Conservation (phyloP, 1,140 invertebrate species). For the Solenopsis fugax region DNA sequence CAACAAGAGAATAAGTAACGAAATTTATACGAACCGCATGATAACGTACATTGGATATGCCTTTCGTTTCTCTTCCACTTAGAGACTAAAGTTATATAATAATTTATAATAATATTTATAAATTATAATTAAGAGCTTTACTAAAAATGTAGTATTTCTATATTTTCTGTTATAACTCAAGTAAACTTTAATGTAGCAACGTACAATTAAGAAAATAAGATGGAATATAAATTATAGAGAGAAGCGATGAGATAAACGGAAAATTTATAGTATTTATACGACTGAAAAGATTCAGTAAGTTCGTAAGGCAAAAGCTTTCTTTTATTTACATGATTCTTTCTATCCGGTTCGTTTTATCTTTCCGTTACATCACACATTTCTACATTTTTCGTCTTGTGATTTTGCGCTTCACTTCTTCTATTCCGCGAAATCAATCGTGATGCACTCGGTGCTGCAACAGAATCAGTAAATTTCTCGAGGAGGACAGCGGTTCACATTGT, state of each 20-base stretch:
- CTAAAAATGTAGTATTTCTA: conserved; percentile 2
- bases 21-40: too few species aligned
- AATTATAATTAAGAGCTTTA: not conserved
- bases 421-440: conserved; percentile 48
- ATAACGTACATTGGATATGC: too few species aligned
- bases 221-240: too few species aligned
- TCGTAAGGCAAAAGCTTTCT: conserved; percentile 11
- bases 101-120: not conserved
- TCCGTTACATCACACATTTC: not conserved
- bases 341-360: not conserved
- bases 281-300: conserved; percentile 15
- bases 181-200: not conserved
- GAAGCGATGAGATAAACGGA: not conserved
- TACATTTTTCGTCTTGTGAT: conserved; percentile 5
- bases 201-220: not conserved
- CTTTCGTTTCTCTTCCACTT: too few species aligned
- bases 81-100: not conserved
- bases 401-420: conserved; percentile 43
- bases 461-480: conserved; percentile 42
- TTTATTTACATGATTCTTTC: conserved; percentile 5
- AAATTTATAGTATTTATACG: conserved; percentile 1
- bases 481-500: conserved; percentile 11
- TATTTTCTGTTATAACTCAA: not conserved
- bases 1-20: too few species aligned
- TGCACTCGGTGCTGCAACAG: not conserved